Percentiles rank a stretch among this genome's conserved stretches.
phyloP scores from a whole-genome alignment of 2,888 invertebrate species.

The Nasonia oneida region DNA sequence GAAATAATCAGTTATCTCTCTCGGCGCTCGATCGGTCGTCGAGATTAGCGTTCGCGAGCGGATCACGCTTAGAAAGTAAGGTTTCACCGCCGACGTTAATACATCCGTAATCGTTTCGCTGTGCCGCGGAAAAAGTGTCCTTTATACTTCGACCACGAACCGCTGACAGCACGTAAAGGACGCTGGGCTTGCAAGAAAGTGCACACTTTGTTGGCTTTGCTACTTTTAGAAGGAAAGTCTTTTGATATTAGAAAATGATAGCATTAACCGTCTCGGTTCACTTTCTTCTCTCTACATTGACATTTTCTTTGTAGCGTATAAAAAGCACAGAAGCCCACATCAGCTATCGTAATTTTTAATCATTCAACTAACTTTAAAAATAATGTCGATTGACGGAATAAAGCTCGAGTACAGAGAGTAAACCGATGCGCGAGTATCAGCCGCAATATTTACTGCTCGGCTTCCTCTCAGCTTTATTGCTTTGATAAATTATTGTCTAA shows the following conservation, averaged over 20 bases:
- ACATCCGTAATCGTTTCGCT: conserved; percentile 34
- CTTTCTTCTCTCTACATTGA: too few species aligned
- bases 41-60: not conserved
- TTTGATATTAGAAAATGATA: too few species aligned
- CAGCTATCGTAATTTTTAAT: not conserved
- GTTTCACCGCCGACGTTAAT: conserved; percentile 26
- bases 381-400: not conserved
- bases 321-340: too few species aligned
- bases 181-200: not conserved
- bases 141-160: not conserved
- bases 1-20: not conserved
- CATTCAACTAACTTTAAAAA: not conserved
- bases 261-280: too few species aligned
- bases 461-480: conserved; percentile 60
- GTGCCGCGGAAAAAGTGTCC: not conserved
- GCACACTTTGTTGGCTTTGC: conserved; percentile 4
- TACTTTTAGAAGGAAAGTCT: not conserved
- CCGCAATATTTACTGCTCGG: conserved; percentile 51
- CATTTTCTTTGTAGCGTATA: too few species aligned
- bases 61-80: not conserved
- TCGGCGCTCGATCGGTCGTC: not conserved
- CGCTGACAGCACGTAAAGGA: not conserved
- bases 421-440: conserved; percentile 31
- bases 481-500: conserved; percentile 50
- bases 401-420: not conserved